Base-by-base conservation (phyloP, 2,888 invertebrate genomes). In the Zeuzera pyrina region DNA sequence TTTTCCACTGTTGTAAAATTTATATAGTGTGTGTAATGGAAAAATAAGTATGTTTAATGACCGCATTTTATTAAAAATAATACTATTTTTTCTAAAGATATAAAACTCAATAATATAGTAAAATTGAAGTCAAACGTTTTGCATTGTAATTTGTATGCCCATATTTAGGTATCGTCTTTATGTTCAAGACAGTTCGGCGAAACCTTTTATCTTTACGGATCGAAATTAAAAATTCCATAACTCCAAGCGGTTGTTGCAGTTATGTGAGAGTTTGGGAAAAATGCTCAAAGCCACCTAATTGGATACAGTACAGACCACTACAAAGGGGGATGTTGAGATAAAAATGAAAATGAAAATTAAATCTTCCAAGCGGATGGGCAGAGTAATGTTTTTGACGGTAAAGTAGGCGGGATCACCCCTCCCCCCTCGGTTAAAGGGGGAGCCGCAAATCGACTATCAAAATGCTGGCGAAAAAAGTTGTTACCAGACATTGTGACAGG, bases 281-380 rank as follows among this genome's bases (percentile, higher is more conserved):
- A 77, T 63, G 62, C 67, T 72, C 79, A 78, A 77, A 81, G 77
- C 76, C 52, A 67, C 72, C 77, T 81, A 81, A 81, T 81, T 81
- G 81, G 81, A 81, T 77, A 77, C 77, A 67, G 62, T 70, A 72
- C 62, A 67, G 68, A 77, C 81, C 81, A 69, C 81, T 79, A 81
- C 84, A 83, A 84, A 84, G 79, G 70, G 73, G 79, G 74, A 78
- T 81, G 81, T 81, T 83, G 79, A 73, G 83, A 83, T 84, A 84
- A n/a, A n/a, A n/a, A n/a, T n/a, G 84, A 84, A 84, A 84, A 84
- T 84, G 84, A 84, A 84, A 84, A 84, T 84, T 83, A 84, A 84
- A 83, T 84, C 84, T 84, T 84, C 84, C 84, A 65, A 60, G 58
- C 69, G 84, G 81, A 81, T 78, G 78, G 62, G 70, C 77, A 76